Base-by-base conservation (phyloP, 2,888 invertebrate genomes). In the Sminthurinus aureus region DNA sequence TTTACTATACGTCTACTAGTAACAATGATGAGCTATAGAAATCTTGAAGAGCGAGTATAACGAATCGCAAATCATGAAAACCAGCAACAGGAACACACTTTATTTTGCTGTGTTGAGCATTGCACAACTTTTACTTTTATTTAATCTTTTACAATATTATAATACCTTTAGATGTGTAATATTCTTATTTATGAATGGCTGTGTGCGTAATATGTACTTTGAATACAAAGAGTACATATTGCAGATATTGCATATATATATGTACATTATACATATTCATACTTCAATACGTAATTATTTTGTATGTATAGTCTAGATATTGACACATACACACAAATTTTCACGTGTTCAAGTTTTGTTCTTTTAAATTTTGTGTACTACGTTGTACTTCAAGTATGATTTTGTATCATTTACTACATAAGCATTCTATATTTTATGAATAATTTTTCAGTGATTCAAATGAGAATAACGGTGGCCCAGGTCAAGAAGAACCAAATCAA, bases 401-500 rank as follows among this genome's bases (percentile, higher is more conserved):
- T 52, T n/a, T n/a, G n/a, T n/a, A n/a, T n/a, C n/a, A n/a, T n/a
- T n/a, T n/a, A n/a, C n/a, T n/a, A n/a, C n/a, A n/a, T n/a, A n/a
- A n/a, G n/a, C n/a, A n/a, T n/a, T 52, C 9, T 52, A 67, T 67
- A 67, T 18, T 71, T 71, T 71, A 11, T 71, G 9, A 12, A 6
- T 22, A 71, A n/a, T 18, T 75, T 82, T 82, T 18, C 38, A 82
- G 82, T 74, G 82, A 76, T 20, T 67, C 75, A 26, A 51, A 52
- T n/a, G 75, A 76, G 26, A 74, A 38, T 64, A 22, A 22, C 26
- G 22, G 58, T 38, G 79, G 79, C 26, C 82, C 74, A 76, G 82
- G 74, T 26, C 74, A 22, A 64, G 76, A 82, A 82, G 75, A 81
- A 24, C 71, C 74, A 11, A 75, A 82, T n/a, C 82, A 82, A 76